Evolutionary conservation across 2,797 vertebrate species (phyloP), one percentile per base, ranked within the genome.

Genomic region (Tragelaphus eurycerus): DNA sequence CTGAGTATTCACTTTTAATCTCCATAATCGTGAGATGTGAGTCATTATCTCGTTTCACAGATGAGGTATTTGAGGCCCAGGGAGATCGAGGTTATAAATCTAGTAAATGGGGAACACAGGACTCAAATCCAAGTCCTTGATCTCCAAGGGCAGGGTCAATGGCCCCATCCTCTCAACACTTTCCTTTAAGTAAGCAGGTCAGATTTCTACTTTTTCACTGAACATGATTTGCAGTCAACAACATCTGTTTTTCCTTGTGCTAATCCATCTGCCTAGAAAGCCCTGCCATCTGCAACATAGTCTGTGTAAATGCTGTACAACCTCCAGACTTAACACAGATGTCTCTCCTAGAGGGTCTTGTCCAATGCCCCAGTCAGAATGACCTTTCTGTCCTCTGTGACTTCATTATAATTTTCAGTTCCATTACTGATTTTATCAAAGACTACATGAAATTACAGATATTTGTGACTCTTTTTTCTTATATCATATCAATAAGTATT

Each of bases 191-290:
- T 31, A 34, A 90, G n/a, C 52, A 57, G 59, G 91, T 88, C 86
- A 95, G 67, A 96, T 23, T 93, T 15, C 21, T 59, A 16, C 82
- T 90, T 95, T 94, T 94, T 55, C 23, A 34, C 25, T 60, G 90
- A 93, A 78, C 50, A 62, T 92, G 85, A 97, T 96, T 97, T 97
- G 95, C 74, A 52, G 43, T 89, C 46, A 46, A 38, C 46, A 94
- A 74, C 95, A 97, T 95, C 87, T 97, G 96, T 76, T 97, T 96
- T 89, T 34, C 78, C 60, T 97, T 93, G 71, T 97, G 59, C 92
- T 93, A 89, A 96, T 81, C 67, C 8, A 7, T 82, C 55, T 90
- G 88, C 52, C 62, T 89, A 27, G 62, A 86, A 86, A 62, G 52
- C 25, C 43, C 64, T 85, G 92, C 78, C 38, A 48, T 86, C 12